Evolutionary conservation across 2,113 vertebrate genomes (phyloP).

Genomic region (Pomatostomus ruficeps): DNA sequence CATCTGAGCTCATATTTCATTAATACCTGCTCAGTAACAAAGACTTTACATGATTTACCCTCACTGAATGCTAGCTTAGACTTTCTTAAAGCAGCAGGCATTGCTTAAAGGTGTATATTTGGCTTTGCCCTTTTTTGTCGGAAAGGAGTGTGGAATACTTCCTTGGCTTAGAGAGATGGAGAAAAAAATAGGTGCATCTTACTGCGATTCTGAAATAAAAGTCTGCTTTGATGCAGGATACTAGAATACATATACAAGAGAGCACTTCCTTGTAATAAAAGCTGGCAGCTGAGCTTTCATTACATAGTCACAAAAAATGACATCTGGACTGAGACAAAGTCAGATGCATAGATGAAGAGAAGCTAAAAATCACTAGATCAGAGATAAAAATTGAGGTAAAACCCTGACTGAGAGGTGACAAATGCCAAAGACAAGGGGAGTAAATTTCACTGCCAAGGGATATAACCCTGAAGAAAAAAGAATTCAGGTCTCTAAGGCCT

Average conservation of each 20-base stretch:
- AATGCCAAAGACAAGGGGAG: neutral
- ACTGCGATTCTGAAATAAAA: conserved; percentile 48
- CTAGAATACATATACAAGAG: conserved; percentile 44
- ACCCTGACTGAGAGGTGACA: neutral
- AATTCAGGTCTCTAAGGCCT: neutral
- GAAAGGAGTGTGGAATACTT: conserved; percentile 27
- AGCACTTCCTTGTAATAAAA: conserved; percentile 55
- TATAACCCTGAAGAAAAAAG: neutral
- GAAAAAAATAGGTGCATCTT: conserved; percentile 53
- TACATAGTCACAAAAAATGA: conserved; percentile 40
- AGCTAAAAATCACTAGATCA: conserved; percentile 11
- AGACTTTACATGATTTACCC: neutral
- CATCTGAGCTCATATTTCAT: conserved; percentile 6
- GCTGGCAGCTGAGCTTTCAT: conserved; percentile 51
- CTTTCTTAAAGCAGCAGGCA: conserved; percentile 42
- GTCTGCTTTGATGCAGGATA: conserved; percentile 55
- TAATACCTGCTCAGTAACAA: neutral
- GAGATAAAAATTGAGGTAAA: neutral
- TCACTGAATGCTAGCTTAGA: conserved; percentile 21
- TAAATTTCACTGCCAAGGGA: neutral
- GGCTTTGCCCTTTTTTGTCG: conserved; percentile 17
- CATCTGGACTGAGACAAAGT: conserved; percentile 34
- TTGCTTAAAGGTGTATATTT: conserved; percentile 31
- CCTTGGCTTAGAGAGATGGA: conserved; percentile 31
- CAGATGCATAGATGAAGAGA: neutral